Conservation (phyloP, 2,113 vertebrate species). For the Oenanthe oenanthe region DNA sequence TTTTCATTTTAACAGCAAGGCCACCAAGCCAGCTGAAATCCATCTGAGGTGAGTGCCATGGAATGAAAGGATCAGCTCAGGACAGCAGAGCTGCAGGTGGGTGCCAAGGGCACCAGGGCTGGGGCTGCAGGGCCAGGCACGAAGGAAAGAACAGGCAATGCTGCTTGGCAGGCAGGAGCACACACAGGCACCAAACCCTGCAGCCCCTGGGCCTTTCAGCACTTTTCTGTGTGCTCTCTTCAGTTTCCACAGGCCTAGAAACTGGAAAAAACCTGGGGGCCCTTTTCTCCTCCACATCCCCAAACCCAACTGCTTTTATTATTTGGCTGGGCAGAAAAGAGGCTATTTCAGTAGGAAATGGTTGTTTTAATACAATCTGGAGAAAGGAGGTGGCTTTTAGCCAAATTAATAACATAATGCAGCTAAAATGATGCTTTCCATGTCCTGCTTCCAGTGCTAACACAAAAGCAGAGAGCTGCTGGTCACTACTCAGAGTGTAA, state of each 20-base stretch:
- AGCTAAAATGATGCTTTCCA: background rate
- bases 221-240: background rate
- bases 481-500: background rate
- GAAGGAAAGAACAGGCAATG: conserved; percentile 36
- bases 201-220: background rate
- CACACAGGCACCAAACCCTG: background rate
- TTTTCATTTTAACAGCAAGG: conserved; percentile 69
- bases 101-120: conserved; percentile 60
- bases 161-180: conserved; percentile 27
- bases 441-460: background rate
- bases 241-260: conserved; percentile 23
- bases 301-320: background rate
- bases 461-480: background rate
- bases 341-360: background rate
- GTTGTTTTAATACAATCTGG: conserved; percentile 8
- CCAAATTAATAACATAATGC: conserved; percentile 45
- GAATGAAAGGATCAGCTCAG: conserved; percentile 73
- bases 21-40: conserved; percentile 70
- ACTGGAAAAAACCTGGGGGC: background rate
- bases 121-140: conserved; percentile 6
- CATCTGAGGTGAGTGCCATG: conserved; percentile 58
- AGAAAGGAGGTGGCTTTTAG: background rate
- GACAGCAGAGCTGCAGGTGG: conserved; percentile 57
- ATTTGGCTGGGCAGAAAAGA: background rate
- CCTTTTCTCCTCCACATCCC: background rate